Evolutionary conservation across 2,113 vertebrate species (phyloP), one percentile per base, ranked within the genome.

Genomic region (Pipa parva): DNA sequence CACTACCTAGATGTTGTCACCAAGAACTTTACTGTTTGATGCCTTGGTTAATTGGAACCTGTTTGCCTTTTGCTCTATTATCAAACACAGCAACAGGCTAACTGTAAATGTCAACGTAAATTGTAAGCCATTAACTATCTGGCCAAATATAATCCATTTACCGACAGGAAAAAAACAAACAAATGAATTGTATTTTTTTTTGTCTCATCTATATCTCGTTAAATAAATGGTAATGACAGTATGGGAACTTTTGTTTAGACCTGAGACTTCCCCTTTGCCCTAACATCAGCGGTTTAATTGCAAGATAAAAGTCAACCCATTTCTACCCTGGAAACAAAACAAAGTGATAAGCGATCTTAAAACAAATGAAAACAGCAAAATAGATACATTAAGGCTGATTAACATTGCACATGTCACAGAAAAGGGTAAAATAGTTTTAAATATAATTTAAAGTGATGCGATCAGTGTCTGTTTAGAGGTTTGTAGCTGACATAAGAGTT

Each of bases 81-180:
- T 90, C 71, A 83, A 84, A 88, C 77, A 85, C 75, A 75, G 83
- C 77, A 75, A 74, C 78, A 67, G 81, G 84, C 81, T 87, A 87
- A 89, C 83, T 81, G 87, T 84, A 97, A 99, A 95, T 95, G 91
- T 93, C 92, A 93, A 74, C 31, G 79, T 73, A 83, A 89, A 91
- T 91, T 80, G 84, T 81, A 80, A 88, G 82, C 74, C 77, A 77
- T 82, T 87, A 88, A 82, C 77, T 79, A 72, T 68, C 79, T 79
- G 82, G 82, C 80, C 71, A 36, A 56, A 74, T 74, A 83, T 90
- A 76, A 78, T 88, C 86, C 58, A 82, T 82, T 76, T 76, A 79
- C 74, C 71, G 66, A 81, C 63, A 65, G 65, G 74, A 60, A n/a
- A n/a, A n/a, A n/a, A 72, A 81, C 55, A 71, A 84, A 82, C 78